phyloP scores from a whole-genome alignment of 2,113 vertebrate genomes.

The Symphodus melops region DNA sequence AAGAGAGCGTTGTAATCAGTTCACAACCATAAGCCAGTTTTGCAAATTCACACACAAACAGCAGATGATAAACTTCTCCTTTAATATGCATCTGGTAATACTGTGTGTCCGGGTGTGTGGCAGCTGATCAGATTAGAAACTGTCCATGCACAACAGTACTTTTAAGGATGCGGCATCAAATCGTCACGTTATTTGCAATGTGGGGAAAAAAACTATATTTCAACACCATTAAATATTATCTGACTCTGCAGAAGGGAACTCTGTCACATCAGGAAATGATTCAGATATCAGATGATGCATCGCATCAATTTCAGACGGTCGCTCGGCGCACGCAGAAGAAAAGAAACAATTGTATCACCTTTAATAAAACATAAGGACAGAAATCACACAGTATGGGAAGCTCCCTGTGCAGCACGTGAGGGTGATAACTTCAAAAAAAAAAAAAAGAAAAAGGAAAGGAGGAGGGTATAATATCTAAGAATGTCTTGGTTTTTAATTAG shows the following conservation, averaged over 20 bases:
- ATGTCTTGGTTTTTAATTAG: constrained; percentile 70
- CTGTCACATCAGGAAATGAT: constrained; percentile 44
- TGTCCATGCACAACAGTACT: constrained; percentile 1
- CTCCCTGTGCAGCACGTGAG: constrained; percentile 51
- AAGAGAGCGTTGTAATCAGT: constrained; percentile 2
- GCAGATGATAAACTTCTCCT: constrained; percentile 17
- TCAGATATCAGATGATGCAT: constrained; percentile 64
- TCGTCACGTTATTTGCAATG: neutral
- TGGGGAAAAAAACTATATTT: neutral
- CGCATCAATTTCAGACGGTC: constrained; percentile 58
- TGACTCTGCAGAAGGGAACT: constrained; percentile 13
- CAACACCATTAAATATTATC: constrained; percentile 27
- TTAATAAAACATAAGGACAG: constrained; percentile 72
- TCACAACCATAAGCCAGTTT: neutral
- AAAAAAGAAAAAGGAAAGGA: neutral
- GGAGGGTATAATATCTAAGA: constrained; percentile 44
- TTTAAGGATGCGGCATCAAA: constrained; percentile 12
- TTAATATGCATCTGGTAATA: neutral
- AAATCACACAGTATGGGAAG: constrained; percentile 42
- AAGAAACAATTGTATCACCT: constrained; percentile 66
- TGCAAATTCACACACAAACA: constrained; percentile 9
- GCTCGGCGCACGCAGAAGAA: constrained; percentile 34
- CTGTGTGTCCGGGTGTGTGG: constrained; percentile 1
- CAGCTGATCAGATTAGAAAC: constrained; percentile 32
- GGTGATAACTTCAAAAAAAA: constrained; percentile 47